Percentiles rank a stretch among this genome's conserved stretches.
These are phyloP conservation scores for Brachyalestes nurse DNA, from an alignment of 2,797 vertebrate species.

Conservation along the genomic window DNA sequence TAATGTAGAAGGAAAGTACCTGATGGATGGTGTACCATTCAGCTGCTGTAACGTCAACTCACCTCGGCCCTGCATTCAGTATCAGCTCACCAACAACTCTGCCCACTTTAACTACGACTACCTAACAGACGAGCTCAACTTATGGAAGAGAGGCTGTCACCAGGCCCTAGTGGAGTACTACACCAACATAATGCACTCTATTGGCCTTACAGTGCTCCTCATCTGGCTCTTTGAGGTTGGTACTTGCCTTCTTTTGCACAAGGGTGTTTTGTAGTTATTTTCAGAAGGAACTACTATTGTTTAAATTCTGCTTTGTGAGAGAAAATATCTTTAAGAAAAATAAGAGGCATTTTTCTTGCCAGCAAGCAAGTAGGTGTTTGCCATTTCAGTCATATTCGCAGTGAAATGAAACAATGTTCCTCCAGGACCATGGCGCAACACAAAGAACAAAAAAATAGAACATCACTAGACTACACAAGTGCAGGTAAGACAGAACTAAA, in stretches of 20 bases:
- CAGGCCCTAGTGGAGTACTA: slow-evolving; percentile 88
- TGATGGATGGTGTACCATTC: slow-evolving; percentile 89
- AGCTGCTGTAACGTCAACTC: slow-evolving; percentile 92
- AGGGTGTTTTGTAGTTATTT: background rate
- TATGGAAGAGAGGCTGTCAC: slow-evolving; percentile 88
- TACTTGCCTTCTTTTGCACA: slow-evolving; percentile 1
- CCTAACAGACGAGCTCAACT: slow-evolving; percentile 86
- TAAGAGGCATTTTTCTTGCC: background rate
- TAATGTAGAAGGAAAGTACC: slow-evolving; percentile 87
- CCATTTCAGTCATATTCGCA: too few species aligned
- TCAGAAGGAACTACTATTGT: background rate
- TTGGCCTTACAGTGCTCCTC: slow-evolving; percentile 84
- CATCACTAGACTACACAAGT: too few species aligned
- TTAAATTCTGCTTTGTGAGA: background rate
- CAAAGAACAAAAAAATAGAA: too few species aligned
- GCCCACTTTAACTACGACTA: slow-evolving; percentile 91
- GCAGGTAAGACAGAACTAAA: too few species aligned
- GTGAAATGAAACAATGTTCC: too few species aligned
- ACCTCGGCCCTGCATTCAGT: slow-evolving; percentile 90
- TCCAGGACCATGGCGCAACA: too few species aligned
- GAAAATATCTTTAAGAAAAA: background rate
- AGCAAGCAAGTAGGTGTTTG: too few species aligned
- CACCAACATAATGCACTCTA: slow-evolving; percentile 84
- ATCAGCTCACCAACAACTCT: slow-evolving; percentile 87
- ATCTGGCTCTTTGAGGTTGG: slow-evolving; percentile 93